Percentiles rank a stretch among this genome's conserved stretches.
phyloP scores from a whole-genome alignment of 2,113 vertebrate species.

The Zosterops lateralis region DNA sequence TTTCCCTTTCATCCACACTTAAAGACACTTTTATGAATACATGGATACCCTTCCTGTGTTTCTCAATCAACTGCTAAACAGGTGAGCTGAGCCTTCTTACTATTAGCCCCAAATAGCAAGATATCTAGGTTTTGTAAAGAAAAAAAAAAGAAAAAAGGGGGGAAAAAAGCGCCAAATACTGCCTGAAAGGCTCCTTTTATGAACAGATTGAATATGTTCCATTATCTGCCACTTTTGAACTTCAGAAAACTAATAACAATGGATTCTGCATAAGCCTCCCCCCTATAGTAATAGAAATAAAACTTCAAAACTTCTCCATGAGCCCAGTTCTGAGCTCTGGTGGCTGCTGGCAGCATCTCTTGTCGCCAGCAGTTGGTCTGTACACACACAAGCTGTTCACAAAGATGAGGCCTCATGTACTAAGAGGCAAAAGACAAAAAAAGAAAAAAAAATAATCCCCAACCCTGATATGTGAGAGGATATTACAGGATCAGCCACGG shows the following conservation, averaged over 20 bases:
- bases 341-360: background rate
- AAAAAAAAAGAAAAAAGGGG: too few relatives aligned
- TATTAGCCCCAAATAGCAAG: background rate
- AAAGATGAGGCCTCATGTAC: background rate
- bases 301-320: background rate
- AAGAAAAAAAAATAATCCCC: rapidly evolving
- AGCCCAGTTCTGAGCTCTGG: background rate
- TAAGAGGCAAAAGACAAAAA: background rate
- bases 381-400: background rate
- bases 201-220: background rate
- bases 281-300: background rate
- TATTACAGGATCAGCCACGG: background rate
- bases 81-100: background rate
- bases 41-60: background rate
- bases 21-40: background rate
- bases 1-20: background rate
- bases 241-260: background rate
- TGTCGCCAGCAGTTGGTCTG: rapidly evolving
- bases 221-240: background rate
- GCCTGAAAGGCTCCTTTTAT: background rate
- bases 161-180: rapidly evolving
- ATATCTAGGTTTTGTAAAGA: background rate
- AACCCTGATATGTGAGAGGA: background rate
- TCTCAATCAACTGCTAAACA: background rate
- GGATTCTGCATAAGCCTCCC: background rate